These are phyloP conservation scores for Clitarchus hookeri DNA, from an alignment of 2,888 invertebrate genomes.

Conservation along the genomic window DNA sequence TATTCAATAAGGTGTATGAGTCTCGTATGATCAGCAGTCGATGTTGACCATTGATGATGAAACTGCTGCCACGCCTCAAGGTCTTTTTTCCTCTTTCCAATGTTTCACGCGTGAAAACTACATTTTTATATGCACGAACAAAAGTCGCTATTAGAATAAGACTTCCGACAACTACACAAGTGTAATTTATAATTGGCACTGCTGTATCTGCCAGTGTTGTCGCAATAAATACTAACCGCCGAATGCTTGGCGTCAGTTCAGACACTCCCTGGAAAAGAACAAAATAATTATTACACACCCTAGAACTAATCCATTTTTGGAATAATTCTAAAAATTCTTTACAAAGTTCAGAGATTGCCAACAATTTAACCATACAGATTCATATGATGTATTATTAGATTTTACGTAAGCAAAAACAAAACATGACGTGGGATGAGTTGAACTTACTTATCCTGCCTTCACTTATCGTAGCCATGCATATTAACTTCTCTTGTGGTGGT, in stretches of 20 bases:
- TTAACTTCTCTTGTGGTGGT: too few relatives aligned
- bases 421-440: too few relatives aligned
- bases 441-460: too few relatives aligned
- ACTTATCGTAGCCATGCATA: too few relatives aligned
- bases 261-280: slow-evolving; percentile 68
- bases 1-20: slow-evolving; percentile 58
- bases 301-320: too few relatives aligned
- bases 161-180: slow-evolving; percentile 71
- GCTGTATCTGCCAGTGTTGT: slow-evolving; percentile 77
- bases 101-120: slow-evolving; percentile 70
- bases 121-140: slow-evolving; percentile 74
- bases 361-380: too few relatives aligned
- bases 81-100: slow-evolving; percentile 73
- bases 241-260: slow-evolving; percentile 77
- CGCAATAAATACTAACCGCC: slow-evolving; percentile 78
- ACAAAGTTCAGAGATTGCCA: too few relatives aligned
- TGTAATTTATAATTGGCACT: slow-evolving; percentile 71
- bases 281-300: neutral
- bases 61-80: slow-evolving; percentile 43
- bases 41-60: slow-evolving; percentile 58
- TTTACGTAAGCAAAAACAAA: too few relatives aligned
- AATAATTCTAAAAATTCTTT: too few relatives aligned
- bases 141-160: slow-evolving; percentile 68
- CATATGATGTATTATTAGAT: too few relatives aligned
- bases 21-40: slow-evolving; percentile 64